Percentiles rank a stretch among this genome's conserved stretches.
phyloP scores from a whole-genome alignment of 2,888 invertebrate species.

The Desoria tigrina region DNA sequence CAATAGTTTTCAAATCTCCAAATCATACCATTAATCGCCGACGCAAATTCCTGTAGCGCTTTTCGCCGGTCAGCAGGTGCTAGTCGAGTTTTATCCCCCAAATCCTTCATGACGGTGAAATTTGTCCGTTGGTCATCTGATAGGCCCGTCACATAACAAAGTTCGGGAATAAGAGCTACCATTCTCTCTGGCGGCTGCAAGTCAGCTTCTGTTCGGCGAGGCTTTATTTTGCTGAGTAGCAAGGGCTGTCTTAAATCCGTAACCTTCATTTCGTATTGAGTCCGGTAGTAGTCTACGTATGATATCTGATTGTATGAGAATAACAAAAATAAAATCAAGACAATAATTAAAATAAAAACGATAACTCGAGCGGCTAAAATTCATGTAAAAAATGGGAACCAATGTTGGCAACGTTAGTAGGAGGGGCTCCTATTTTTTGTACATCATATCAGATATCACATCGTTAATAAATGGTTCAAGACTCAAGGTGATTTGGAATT shows the following conservation, averaged over 20 bases:
- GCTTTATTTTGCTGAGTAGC: conserved; percentile 66
- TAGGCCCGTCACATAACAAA: conserved; percentile 84
- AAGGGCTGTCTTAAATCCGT: conserved; percentile 74
- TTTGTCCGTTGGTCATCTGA: conserved; percentile 79
- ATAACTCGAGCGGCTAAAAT: too few relatives aligned
- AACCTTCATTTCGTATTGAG: conserved; percentile 73
- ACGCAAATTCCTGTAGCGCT: conserved; percentile 65
- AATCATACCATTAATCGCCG: conserved; percentile 53
- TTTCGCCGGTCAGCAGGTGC: conserved; percentile 74
- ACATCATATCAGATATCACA: too few relatives aligned
- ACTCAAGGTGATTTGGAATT: too few relatives aligned
- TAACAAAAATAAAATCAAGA: too few relatives aligned
- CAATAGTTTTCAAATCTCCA: too few relatives aligned
- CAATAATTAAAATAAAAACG: too few relatives aligned
- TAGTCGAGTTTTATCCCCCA: conserved; percentile 75
- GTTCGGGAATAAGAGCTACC: conserved; percentile 76
- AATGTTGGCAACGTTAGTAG: too few relatives aligned
- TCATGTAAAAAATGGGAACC: too few relatives aligned
- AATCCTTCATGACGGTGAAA: conserved; percentile 81
- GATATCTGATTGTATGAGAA: conserved; percentile 60
- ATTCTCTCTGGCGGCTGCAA: background rate
- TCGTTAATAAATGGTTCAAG: too few relatives aligned
- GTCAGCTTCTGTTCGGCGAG: conserved; percentile 43
- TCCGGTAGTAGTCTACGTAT: conserved; percentile 78
- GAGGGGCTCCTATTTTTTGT: too few relatives aligned